These are phyloP conservation scores for Pyxicephalus adspersus DNA, from an alignment of 2,113 vertebrate genomes.

Conservation along the genomic window DNA sequence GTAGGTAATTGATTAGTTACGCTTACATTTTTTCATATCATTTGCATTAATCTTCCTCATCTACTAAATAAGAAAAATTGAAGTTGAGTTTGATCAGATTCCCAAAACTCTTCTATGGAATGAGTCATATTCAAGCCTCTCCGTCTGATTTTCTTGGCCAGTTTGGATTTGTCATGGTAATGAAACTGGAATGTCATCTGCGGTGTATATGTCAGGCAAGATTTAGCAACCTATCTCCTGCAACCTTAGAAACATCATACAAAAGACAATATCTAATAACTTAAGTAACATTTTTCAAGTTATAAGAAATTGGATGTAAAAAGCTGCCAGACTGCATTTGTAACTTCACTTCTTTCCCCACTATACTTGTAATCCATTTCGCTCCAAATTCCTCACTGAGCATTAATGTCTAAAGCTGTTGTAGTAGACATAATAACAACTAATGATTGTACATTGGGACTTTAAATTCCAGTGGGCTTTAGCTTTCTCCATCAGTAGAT, in stretches of 20 bases:
- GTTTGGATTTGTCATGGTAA: conserved; percentile 29
- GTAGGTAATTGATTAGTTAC: not conserved
- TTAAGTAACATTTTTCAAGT: not conserved
- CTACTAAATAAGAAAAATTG: not conserved
- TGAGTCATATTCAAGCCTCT: conserved; percentile 5
- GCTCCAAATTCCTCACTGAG: conserved; percentile 10
- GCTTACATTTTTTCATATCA: conserved; percentile 9
- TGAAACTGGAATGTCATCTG: conserved; percentile 37
- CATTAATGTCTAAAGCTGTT: conserved; percentile 41
- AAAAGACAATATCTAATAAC: not conserved
- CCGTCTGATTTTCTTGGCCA: not conserved
- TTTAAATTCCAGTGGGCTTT: conserved; percentile 50
- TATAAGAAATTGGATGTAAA: not conserved
- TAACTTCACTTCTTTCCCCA: not conserved
- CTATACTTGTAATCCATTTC: conserved; percentile 42
- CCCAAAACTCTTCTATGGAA: not conserved
- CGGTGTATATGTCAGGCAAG: not conserved
- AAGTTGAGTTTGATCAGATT: not conserved
- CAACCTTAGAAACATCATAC: not conserved
- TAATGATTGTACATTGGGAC: conserved; percentile 40
- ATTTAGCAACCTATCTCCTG: not conserved
- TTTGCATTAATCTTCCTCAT: conserved; percentile 30
- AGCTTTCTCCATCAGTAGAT: conserved; percentile 20
- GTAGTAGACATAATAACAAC: conserved; percentile 40
- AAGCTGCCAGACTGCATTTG: conserved; percentile 16